Evolutionary conservation across 2,797 vertebrate species (phyloP).

Genomic region (Ctenochaetus hawaiiensis): DNA sequence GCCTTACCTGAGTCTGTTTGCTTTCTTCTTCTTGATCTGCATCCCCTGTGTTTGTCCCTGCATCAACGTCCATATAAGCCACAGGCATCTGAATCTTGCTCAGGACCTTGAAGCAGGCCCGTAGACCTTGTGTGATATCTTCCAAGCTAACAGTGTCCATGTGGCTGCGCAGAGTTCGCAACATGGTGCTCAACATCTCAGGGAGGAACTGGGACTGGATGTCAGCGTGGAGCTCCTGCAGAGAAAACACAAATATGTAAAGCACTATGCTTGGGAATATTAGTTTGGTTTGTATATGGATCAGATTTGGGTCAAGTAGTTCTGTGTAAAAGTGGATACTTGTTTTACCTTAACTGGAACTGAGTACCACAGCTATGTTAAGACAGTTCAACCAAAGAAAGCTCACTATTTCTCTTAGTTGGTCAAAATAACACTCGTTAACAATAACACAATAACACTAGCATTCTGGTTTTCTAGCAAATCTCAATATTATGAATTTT

Average conservation of each 20-base stretch:
- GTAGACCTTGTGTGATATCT: conserved; percentile 91
- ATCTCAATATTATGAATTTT: background rate
- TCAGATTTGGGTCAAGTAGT: background rate
- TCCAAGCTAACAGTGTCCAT: conserved; percentile 85
- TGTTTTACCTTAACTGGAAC: background rate
- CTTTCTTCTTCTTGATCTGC: conserved; percentile 49
- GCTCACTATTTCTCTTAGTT: background rate
- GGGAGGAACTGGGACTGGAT: conserved; percentile 95
- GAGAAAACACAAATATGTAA: conserved; percentile 16
- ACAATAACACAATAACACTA: no score
- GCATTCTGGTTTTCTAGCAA: background rate
- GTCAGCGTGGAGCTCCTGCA: conserved; percentile 95
- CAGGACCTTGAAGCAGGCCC: conserved; percentile 94
- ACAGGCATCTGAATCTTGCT: conserved; percentile 98
- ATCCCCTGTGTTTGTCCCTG: conserved; percentile 57
- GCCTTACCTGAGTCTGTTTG: conserved; percentile 54
- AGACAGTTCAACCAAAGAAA: background rate
- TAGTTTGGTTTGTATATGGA: background rate
- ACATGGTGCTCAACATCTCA: conserved; percentile 92
- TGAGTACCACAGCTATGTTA: background rate
- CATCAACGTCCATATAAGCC: conserved; percentile 90
- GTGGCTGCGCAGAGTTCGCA: conserved; percentile 86
- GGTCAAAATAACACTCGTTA: no score
- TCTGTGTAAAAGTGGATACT: background rate
- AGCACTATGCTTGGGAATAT: background rate